phyloP scores from a whole-genome alignment of 2,888 invertebrate species.

The Chromoteleia sp. region DNA sequence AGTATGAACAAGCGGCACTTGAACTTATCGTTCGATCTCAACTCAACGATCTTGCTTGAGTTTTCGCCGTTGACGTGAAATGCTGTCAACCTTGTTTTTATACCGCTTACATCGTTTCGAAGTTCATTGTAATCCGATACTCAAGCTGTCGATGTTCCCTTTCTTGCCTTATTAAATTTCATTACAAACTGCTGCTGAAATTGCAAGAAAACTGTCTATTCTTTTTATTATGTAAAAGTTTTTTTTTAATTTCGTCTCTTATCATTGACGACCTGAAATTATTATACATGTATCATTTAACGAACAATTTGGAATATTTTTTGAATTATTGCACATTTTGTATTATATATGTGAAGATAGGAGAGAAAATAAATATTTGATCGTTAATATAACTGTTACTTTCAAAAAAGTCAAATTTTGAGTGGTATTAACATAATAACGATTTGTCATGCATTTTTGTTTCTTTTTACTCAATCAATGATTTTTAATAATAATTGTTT shows the following conservation, averaged over 20 bases:
- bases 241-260: neutral
- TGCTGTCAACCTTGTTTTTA: slow-evolving; percentile 38
- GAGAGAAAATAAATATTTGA: no score
- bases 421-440: no score
- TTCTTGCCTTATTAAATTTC: slow-evolving; percentile 31
- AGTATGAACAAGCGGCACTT: slow-evolving; percentile 51
- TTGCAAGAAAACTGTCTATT: slow-evolving; percentile 13
- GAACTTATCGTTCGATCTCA: slow-evolving; percentile 58
- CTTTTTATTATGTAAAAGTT: no score
- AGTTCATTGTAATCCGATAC: slow-evolving; percentile 40
- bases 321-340: no score
- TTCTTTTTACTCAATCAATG: neutral
- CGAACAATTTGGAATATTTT: no score
- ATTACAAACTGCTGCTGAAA: slow-evolving; percentile 19
- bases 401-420: no score
- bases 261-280: neutral
- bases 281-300: neutral
- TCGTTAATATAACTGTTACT: no score
- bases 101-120: slow-evolving; percentile 35
- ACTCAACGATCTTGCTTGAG: slow-evolving; percentile 38
- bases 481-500: neutral
- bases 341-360: no score
- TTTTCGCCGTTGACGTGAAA: slow-evolving; percentile 32
- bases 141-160: slow-evolving; percentile 24
- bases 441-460: no score